Conservation (phyloP, 2,888 invertebrate species). For the Platyscelio sp. region DNA sequence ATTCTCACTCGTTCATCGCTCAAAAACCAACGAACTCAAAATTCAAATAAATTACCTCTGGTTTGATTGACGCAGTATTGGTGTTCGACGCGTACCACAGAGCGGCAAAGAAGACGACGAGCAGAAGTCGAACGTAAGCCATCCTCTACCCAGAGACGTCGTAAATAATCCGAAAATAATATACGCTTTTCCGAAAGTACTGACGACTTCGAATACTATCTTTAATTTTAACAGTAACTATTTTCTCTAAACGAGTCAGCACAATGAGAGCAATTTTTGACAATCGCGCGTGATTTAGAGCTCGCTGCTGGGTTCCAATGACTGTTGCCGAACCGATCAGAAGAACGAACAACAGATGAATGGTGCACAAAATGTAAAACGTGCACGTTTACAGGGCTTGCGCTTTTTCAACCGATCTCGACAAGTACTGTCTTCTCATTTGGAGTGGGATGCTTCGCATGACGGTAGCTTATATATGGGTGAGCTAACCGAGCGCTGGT, state of each 20-base stretch:
- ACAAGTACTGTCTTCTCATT: slow-evolving; percentile 82
- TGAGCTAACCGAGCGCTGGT: slow-evolving; percentile 78
- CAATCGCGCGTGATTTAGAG: not conserved
- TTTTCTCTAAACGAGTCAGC: too few species aligned
- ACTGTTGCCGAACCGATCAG: slow-evolving; percentile 38
- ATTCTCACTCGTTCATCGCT: too few species aligned
- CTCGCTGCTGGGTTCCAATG: not conserved
- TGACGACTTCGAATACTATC: too few species aligned
- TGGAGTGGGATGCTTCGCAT: slow-evolving; percentile 82
- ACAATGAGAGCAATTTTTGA: not conserved
- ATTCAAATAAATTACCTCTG: slow-evolving; percentile 71
- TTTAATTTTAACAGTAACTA: not conserved
- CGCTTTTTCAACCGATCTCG: slow-evolving; percentile 74
- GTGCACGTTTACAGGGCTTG: slow-evolving; percentile 63
- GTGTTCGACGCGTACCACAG: slow-evolving; percentile 75
- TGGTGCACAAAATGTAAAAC: slow-evolving; percentile 58
- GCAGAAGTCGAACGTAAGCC: slow-evolving; percentile 70
- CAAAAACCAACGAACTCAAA: too few species aligned
- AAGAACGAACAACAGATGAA: slow-evolving; percentile 46
- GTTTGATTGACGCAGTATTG: slow-evolving; percentile 75
- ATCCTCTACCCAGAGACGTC: slow-evolving; percentile 59
- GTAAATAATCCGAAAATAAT: not conserved
- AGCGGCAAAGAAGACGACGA: slow-evolving; percentile 67
- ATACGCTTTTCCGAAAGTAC: not conserved
- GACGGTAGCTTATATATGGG: slow-evolving; percentile 83